These are phyloP conservation scores for Egretta garzetta DNA, from an alignment of 2,113 vertebrate genomes.

Conservation along the genomic window DNA sequence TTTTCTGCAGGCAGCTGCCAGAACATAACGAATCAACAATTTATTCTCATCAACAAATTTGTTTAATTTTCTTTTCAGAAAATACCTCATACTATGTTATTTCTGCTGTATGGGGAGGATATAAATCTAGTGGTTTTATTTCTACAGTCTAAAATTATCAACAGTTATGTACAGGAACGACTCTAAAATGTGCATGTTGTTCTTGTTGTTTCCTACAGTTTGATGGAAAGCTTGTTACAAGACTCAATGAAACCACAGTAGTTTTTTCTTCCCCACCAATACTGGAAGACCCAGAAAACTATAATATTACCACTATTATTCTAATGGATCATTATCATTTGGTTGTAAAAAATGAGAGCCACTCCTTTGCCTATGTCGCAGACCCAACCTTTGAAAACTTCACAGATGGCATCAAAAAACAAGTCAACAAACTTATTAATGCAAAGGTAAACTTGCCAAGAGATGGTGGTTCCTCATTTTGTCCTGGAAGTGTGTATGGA, in stretches of 20 bases:
- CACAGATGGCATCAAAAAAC: slow-evolving; percentile 80
- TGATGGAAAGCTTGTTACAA: slow-evolving; percentile 46
- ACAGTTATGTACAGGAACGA: background rate
- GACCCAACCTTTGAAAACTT: slow-evolving; percentile 87
- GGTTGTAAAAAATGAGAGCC: slow-evolving; percentile 72
- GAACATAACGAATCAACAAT: background rate
- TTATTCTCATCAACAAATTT: background rate
- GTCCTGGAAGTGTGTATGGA: background rate
- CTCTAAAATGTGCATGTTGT: background rate
- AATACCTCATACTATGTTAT: background rate
- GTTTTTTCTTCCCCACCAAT: slow-evolving; percentile 85
- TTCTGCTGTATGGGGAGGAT: background rate
- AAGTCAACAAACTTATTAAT: slow-evolving; percentile 84
- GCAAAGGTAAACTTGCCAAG: slow-evolving; percentile 72
- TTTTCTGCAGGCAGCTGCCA: background rate
- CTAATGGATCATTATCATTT: slow-evolving; percentile 83
- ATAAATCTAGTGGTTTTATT: background rate
- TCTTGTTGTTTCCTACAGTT: slow-evolving; percentile 71
- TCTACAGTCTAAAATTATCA: background rate
- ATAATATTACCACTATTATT: slow-evolving; percentile 77
- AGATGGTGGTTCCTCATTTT: background rate
- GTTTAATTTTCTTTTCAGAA: background rate
- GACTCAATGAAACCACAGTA: slow-evolving; percentile 80
- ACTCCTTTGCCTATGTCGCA: slow-evolving; percentile 83
- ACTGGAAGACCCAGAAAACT: slow-evolving; percentile 72